Evolutionary conservation across 2,113 vertebrate genomes (phyloP), one percentile per base, ranked within the genome.

Genomic region (Gyps fulvus): DNA sequence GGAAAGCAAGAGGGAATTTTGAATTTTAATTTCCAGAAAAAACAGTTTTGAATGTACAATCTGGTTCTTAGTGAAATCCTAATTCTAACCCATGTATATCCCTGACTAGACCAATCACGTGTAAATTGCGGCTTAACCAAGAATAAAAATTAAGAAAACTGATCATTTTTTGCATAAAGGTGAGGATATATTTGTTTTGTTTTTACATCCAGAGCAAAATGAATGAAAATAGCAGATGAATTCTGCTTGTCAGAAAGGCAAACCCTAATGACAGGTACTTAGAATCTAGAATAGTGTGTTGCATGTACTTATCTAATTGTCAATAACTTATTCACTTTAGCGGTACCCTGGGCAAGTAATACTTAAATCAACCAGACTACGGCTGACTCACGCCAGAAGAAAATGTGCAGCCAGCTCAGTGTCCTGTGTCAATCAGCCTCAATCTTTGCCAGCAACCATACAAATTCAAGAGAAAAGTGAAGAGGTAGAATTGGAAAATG

Each of bases 331-430:
- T 6, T 92, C 43, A 65, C 74, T 94, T 90, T 45, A 99, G 99
- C 99, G 98, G 32, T 99, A 99, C 84, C 99, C 99, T 13, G 99
- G 99, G 45, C 99, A 99, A 97, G 99, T 99, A 95, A 99, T 99
- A 66, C 98, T 99, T 87, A 99, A 99, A 98, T 99, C 99, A 94
- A 99, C 99, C 54, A 98, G 99, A 61, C 92, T 99, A 83, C 98
- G 98, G 3, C 95, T 99, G 90, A 97, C 98, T 80, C 98, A 97
- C 45, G 78, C 97, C 34, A 98, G 98, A 95, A 99, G 98, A 97
- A 99, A 97, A 95, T 97, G 93, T 27, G 78, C 79, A 74, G 93
- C 89, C 76, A 97, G 95, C 88, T 93, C 96, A 6, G 52, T 72
- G 9, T 52, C 94, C 34, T 93, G 18, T 54, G 87, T 91, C 0